A percentile compares a stretch with the other conserved stretches of the same genome.
Conservation (phyloP, 2,888 invertebrate genomes). For the Torymus aiolomorphi region DNA sequence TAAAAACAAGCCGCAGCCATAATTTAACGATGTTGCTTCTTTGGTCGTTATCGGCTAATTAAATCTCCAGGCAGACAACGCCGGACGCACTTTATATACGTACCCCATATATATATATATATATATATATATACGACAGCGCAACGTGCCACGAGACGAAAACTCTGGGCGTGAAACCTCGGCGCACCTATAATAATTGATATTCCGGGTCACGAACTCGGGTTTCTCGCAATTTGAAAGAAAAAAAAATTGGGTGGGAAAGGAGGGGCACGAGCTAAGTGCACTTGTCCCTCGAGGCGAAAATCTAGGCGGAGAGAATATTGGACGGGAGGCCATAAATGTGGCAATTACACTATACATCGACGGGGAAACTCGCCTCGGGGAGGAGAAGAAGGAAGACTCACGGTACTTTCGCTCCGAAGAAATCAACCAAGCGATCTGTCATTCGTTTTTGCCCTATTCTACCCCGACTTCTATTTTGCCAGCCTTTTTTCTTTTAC, state of each 20-base stretch:
- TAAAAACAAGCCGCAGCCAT: constrained; percentile 22
- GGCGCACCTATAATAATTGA: constrained; percentile 33
- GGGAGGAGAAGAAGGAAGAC: neutral
- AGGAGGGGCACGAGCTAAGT: neutral
- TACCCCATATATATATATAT: neutral
- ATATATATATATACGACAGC: neutral
- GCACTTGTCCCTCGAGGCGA: neutral
- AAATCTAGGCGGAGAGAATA: neutral
- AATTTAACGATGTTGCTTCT: constrained; percentile 40
- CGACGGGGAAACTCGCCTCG: neutral
- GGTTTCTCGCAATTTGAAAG: no score
- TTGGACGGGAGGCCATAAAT: neutral
- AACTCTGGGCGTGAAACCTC: neutral
- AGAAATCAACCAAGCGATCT: no score
- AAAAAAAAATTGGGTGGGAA: no score
- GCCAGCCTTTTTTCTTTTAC: no score
- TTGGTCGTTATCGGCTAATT: constrained; percentile 41
- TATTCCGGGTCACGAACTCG: constrained; percentile 41
- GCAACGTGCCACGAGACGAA: neutral
- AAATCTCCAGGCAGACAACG: constrained; percentile 16
- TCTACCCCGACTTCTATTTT: no score
- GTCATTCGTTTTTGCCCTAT: no score
- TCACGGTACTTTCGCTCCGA: neutral
- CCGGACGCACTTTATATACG: neutral
- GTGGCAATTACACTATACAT: constrained; percentile 15